Base-by-base conservation (phyloP, 2,888 invertebrate species). In the Tholera decimalis region DNA sequence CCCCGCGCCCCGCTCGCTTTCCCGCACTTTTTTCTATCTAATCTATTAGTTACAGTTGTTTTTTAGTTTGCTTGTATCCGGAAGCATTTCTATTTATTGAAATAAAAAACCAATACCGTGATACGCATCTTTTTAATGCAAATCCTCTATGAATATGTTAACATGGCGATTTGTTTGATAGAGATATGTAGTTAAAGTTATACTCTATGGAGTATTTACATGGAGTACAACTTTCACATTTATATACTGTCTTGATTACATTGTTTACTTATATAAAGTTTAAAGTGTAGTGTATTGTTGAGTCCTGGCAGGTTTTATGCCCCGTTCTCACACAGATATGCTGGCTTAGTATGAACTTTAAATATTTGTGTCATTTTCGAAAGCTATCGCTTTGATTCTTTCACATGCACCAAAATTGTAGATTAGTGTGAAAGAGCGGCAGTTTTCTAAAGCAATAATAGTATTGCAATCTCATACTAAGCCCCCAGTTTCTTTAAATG, bases 21-120 rank as follows among this genome's bases (percentile, higher is more conserved):
- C 94, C 92, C 93, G 92, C 87, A 86, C 87, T 91, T 92, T 92
- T 92, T 92, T 89, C 84, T 88, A 89, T 89, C 88, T 90, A 89
- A 91, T 91, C 91, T 93, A 91, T 92, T 93, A 90, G 89, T 86
- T 90, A 89, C 88, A 90, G 88, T 88, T 86, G 85, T 85, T 87
- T 86, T 83, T 83, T 79, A 82, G 82, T 82, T 85, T 79, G 88
- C 84, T 86, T 88, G 86, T 86, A 88, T 86, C 83, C 87, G 86
- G 84, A 79, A 80, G 82, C 78, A 83, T 83, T 83, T 80, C 75
- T 82, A 77, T 73, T 78, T 75, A 67, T 77, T 68, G 63, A 78
- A 79, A 80, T 79, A 69, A 72, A 58, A 65, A 65, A 66, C 56
- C 50, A 56, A 74, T 74, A 41, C 56, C 67, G 49, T 49, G 44